Conservation (phyloP, 2,797 vertebrate species). For the Mycteria americana region DNA sequence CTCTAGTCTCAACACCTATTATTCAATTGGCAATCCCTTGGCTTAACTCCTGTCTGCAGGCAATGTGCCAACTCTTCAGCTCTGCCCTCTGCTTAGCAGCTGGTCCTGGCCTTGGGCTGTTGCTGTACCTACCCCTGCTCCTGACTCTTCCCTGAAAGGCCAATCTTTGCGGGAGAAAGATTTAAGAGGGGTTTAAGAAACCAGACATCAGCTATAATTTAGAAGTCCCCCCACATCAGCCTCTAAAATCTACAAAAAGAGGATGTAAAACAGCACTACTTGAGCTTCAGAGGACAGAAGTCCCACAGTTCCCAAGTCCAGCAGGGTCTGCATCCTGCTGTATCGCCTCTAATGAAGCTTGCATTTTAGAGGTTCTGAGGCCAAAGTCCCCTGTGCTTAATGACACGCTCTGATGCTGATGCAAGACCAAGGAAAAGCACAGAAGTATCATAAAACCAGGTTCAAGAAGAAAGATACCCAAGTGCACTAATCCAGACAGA, state of each 20-base stretch:
- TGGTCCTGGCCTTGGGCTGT: neutral
- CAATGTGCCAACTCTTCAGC: neutral
- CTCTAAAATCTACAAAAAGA: neutral
- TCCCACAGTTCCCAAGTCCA: neutral
- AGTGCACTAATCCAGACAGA: neutral
- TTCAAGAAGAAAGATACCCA: neutral
- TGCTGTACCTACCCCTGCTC: neutral
- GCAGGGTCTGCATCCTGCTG: neutral
- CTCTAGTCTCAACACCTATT: neutral
- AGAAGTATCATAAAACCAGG: neutral
- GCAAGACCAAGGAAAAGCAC: neutral
- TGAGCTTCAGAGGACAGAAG: neutral
- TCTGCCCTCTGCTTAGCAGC: neutral
- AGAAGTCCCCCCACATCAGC: neutral
- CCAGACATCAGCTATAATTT: neutral
- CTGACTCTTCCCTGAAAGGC: neutral
- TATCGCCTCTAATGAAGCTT: neutral
- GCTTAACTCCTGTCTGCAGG: neutral
- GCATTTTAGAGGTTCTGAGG: neutral
- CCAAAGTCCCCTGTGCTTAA: neutral
- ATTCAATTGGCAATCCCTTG: neutral
- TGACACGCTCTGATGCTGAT: neutral
- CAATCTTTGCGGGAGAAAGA: neutral
- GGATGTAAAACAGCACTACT: neutral
- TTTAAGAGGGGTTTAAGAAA: neutral